Percentiles rank a stretch among this genome's conserved stretches.
phyloP scores from a whole-genome alignment of 2,113 vertebrate species.

The Pachyramphus minor region DNA sequence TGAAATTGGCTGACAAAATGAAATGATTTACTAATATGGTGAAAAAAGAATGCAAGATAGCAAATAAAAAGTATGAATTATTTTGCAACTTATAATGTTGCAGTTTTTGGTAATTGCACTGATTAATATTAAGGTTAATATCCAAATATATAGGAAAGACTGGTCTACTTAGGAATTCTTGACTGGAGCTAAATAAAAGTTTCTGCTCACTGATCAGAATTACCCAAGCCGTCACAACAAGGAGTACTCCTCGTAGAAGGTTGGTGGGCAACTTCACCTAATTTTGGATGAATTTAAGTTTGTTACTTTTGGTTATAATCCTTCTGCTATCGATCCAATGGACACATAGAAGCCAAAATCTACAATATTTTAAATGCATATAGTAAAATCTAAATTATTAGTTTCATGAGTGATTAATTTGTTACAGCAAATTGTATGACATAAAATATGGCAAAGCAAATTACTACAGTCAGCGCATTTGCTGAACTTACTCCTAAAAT shows the following conservation, averaged over 20 bases:
- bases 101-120: background rate
- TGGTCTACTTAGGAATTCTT: background rate
- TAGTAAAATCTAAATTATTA: background rate
- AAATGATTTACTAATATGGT: background rate
- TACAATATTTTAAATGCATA: background rate
- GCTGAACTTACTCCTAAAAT: background rate
- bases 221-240: background rate
- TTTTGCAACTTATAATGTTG: background rate
- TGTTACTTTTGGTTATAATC: background rate
- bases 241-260: background rate
- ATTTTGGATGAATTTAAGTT: background rate
- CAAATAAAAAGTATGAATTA: background rate
- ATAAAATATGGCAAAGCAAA: background rate
- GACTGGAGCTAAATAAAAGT: background rate
- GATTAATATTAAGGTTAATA: background rate
- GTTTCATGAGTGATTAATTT: background rate
- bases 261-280: background rate
- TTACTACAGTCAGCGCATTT: background rate
- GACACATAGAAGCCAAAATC: background rate
- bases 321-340: background rate
- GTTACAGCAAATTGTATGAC: background rate
- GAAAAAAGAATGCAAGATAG: background rate
- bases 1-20: background rate
- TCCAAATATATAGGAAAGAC: background rate
- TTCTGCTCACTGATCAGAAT: background rate